These are phyloP conservation scores for Coluber constrictor DNA, from an alignment of 2,797 vertebrate species.

Conservation along the genomic window DNA sequence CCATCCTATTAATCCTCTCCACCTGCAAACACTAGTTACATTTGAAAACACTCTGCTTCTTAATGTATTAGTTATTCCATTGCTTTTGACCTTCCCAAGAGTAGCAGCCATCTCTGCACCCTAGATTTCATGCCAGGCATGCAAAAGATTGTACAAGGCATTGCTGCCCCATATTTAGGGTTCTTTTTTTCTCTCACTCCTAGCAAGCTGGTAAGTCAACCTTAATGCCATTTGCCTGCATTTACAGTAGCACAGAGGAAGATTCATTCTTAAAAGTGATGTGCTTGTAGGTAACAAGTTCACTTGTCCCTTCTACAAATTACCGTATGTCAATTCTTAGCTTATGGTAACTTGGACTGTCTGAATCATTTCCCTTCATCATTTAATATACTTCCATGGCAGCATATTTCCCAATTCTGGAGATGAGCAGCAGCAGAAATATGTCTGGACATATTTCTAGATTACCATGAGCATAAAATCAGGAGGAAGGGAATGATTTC, in stretches of 20 bases:
- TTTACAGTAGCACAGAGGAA: neutral
- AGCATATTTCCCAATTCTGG: neutral
- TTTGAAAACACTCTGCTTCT: neutral
- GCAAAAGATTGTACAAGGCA: neutral
- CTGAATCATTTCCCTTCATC: neutral
- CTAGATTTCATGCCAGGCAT: neutral
- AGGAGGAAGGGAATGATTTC: neutral
- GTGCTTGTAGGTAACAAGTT: neutral
- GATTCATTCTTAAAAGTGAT: neutral
- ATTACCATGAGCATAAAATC: neutral
- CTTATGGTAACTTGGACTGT: neutral
- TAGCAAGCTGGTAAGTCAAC: neutral
- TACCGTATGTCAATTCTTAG: neutral
- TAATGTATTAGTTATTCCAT: neutral
- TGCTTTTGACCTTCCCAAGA: neutral
- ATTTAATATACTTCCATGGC: neutral
- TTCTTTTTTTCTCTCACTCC: neutral
- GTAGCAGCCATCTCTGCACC: neutral
- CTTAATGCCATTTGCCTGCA: neutral
- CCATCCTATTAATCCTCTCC: neutral
- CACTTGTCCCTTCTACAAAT: neutral
- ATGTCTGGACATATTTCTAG: too few relatives aligned
- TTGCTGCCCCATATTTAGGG: neutral
- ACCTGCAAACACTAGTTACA: neutral
- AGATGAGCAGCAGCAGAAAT: neutral